Conservation (phyloP, 2,797 vertebrate genomes). For the Rallus crepitans region DNA sequence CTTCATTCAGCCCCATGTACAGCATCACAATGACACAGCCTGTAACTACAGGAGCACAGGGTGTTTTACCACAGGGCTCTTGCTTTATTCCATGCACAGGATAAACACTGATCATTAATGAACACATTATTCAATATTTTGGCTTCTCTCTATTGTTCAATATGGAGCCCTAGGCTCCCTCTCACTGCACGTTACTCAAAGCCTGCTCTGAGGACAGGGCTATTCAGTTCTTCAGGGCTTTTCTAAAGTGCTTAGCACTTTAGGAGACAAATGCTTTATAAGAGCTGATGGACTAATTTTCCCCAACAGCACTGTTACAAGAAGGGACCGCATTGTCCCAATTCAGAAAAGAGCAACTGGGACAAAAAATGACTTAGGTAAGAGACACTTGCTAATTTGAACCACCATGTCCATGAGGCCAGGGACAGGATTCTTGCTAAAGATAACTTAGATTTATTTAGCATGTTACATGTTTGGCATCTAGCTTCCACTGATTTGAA, state of each 20-base stretch:
- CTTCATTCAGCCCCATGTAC: background rate
- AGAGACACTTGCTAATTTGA: background rate
- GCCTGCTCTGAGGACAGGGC: constrained; percentile 30
- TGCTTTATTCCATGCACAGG: background rate
- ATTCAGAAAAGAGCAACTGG: background rate
- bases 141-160: constrained; percentile 6
- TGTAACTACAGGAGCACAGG: background rate
- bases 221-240: constrained; percentile 34
- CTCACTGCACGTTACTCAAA: constrained; percentile 26
- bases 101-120: background rate
- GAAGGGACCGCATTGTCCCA: background rate
- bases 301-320: constrained; percentile 13
- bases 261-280: constrained; percentile 31
- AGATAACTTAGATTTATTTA: background rate
- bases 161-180: background rate
- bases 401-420: background rate
- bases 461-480: background rate
- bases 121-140: background rate
- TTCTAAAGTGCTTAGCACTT: constrained; percentile 36
- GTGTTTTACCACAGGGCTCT: background rate
- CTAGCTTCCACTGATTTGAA: background rate
- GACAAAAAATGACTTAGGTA: background rate
- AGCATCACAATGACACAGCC: background rate
- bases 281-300: constrained; percentile 43
- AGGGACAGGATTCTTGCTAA: background rate